Conservation (phyloP, 2,797 vertebrate species). For the Austrolebias charrua region DNA sequence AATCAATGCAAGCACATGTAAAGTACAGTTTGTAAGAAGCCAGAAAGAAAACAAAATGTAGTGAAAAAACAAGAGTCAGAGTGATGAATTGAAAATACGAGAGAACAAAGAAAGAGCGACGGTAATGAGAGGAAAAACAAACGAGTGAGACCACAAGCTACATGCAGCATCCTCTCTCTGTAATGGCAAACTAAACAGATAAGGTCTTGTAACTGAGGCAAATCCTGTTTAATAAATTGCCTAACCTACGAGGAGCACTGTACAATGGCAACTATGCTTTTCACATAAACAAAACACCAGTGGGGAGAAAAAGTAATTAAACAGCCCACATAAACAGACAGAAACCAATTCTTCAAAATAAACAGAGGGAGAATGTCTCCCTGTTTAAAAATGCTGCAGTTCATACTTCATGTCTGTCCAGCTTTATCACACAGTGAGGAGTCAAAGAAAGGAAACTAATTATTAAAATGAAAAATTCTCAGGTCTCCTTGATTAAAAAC, state of each 20-base stretch:
- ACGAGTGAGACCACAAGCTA: conserved; percentile 36
- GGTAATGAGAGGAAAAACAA: conserved; percentile 26
- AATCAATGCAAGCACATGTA: conserved; percentile 4
- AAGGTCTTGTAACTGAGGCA: conserved; percentile 46
- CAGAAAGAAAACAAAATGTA: conserved; percentile 5
- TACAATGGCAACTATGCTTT: conserved; percentile 34
- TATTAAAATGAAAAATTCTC: not conserved
- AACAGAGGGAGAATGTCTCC: conserved; percentile 16
- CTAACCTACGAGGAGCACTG: conserved; percentile 43
- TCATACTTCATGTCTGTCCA: conserved; percentile 13
- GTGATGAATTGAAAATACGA: conserved; percentile 14
- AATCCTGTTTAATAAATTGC: conserved; percentile 57
- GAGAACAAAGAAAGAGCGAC: conserved; percentile 35
- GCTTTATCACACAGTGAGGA: conserved; percentile 1
- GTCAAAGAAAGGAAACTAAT: not conserved
- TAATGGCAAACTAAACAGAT: conserved; percentile 53
- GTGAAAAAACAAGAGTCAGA: not conserved
- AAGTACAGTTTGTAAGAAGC: not conserved
- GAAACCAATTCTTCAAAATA: conserved; percentile 43
- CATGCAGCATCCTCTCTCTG: conserved; percentile 30
- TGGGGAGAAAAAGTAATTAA: conserved; percentile 59
- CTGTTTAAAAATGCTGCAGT: conserved; percentile 20
- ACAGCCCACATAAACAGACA: conserved; percentile 46
- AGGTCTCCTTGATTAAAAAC: not conserved
- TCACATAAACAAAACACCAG: conserved; percentile 37